A percentile compares a stretch with the other conserved stretches of the same genome.
Conservation (phyloP, 2,797 vertebrate species). For the Leucoraja ocellata region DNA sequence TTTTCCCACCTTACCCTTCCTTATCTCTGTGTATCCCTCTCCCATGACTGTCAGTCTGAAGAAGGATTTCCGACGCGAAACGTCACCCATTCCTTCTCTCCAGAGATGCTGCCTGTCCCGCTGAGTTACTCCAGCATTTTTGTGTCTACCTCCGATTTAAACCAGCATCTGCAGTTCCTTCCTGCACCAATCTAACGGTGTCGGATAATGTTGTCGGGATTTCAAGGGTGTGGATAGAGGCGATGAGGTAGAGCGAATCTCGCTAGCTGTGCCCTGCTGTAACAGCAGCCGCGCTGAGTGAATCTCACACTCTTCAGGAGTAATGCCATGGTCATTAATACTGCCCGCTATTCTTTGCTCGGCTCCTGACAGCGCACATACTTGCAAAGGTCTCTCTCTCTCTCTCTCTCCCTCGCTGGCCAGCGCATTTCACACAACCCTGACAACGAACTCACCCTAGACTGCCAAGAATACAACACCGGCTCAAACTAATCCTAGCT, state of each 20-base stretch:
- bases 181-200: too few relatives aligned
- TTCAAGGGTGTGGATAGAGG: not conserved
- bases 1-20: too few relatives aligned
- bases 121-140: too few relatives aligned
- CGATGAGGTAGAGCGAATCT: not conserved
- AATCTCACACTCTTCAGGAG: not conserved
- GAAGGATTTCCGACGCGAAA: too few relatives aligned
- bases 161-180: too few relatives aligned
- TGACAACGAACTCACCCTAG: not conserved
- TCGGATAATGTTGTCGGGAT: too few relatives aligned
- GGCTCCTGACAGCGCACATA: slow-evolving; percentile 27
- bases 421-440: not conserved
- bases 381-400: slow-evolving; percentile 41
- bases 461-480: slow-evolving; percentile 10
- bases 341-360: slow-evolving; percentile 9
- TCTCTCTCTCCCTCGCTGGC: slow-evolving; percentile 14
- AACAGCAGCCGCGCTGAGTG: not conserved
- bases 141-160: too few relatives aligned
- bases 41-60: too few relatives aligned
- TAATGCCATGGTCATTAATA: slow-evolving; percentile 26
- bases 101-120: too few relatives aligned
- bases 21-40: too few relatives aligned
- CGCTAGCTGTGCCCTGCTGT: not conserved
- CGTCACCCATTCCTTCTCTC: too few relatives aligned
- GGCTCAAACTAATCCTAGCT: not conserved